Evolutionary conservation across 2,113 vertebrate genomes (phyloP).

Genomic region (Plectropomus leopardus): DNA sequence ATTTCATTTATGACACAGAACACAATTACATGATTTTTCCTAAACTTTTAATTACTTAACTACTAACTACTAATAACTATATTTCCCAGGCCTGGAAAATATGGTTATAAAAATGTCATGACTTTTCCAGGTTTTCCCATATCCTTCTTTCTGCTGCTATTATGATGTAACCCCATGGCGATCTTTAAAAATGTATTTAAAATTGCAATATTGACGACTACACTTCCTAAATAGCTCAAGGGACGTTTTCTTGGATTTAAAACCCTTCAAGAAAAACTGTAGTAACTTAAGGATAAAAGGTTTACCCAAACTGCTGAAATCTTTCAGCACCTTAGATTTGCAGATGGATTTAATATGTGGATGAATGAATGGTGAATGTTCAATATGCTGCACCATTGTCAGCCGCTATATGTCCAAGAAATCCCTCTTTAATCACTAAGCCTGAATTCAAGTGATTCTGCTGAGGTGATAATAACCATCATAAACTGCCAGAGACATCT

Average conservation of each 20-base stretch:
- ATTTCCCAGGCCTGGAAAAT: too few species aligned
- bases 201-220: slow-evolving; percentile 8
- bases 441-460: background rate
- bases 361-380: background rate
- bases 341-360: background rate
- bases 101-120: too few species aligned
- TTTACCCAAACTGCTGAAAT: slow-evolving; percentile 5
- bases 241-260: slow-evolving; percentile 12
- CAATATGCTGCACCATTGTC: background rate
- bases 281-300: background rate
- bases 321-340: background rate
- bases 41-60: too few species aligned
- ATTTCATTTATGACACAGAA: too few species aligned
- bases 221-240: slow-evolving; percentile 18
- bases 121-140: too few species aligned
- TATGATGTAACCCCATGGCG: background rate
- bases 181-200: slow-evolving; percentile 31
- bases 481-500: background rate
- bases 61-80: too few species aligned
- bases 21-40: too few species aligned
- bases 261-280: background rate
- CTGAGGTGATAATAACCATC: slow-evolving; percentile 7
- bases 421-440: background rate
- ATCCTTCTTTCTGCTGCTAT: background rate
- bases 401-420: background rate